Percentiles rank a stretch among this genome's conserved stretches.
These are phyloP conservation scores for Dolichomitus sp. DNA, from an alignment of 2,888 invertebrate genomes.

Conservation along the genomic window DNA sequence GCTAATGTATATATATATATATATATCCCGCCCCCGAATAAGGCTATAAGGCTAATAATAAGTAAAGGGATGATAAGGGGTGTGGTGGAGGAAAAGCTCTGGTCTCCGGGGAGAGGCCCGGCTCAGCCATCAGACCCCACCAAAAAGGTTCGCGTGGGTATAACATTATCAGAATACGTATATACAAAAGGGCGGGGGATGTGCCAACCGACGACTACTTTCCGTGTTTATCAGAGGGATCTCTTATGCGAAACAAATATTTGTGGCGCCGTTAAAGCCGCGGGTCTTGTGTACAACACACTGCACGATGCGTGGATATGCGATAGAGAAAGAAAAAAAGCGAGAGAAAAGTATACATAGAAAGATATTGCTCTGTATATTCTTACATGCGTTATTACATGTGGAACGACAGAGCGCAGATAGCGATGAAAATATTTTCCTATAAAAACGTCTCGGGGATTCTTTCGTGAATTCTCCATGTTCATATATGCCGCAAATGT, in stretches of 20 bases:
- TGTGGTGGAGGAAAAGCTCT: conserved; percentile 28
- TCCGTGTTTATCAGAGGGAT: conserved; percentile 59
- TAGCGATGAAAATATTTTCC: conserved; percentile 32
- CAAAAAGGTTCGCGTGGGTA: conserved; percentile 37
- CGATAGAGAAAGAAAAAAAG: not conserved
- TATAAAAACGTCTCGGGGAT: conserved; percentile 12
- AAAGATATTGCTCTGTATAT: conserved; percentile 37
- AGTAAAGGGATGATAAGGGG: conserved; percentile 53
- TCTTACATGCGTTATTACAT: conserved; percentile 28
- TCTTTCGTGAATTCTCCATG: conserved; percentile 17
- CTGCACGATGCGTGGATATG: conserved; percentile 2
- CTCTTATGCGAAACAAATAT: conserved; percentile 63
- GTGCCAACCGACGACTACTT: conserved; percentile 41
- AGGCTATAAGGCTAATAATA: conserved; percentile 43
- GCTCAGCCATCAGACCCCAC: conserved; percentile 16
- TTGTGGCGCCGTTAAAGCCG: conserved; percentile 59
- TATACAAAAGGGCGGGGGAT: conserved; percentile 24
- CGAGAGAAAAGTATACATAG: not conserved
- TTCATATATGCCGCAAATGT: conserved; percentile 8
- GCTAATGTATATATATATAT: conserved; percentile 17
- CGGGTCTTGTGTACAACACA: conserved; percentile 21
- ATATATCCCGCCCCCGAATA: conserved; percentile 13
- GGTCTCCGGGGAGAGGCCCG: conserved; percentile 10
- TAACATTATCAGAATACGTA: conserved; percentile 13
- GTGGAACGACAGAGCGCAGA: conserved; percentile 26